phyloP scores from a whole-genome alignment of 2,113 vertebrate genomes.

The Nerophis ophidion region DNA sequence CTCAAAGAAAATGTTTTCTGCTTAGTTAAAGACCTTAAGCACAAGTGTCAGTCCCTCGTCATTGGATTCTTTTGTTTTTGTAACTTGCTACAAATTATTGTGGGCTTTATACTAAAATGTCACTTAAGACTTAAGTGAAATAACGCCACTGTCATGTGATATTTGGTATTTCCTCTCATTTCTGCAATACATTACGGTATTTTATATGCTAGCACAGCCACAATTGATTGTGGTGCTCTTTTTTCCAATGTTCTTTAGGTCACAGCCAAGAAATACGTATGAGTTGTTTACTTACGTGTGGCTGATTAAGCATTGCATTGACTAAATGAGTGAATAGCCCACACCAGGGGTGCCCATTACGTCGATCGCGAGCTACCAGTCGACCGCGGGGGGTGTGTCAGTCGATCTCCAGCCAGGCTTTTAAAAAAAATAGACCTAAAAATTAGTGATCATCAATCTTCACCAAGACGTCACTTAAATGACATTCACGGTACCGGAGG shows the following conservation, averaged over 20 bases:
- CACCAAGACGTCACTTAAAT: too few species aligned
- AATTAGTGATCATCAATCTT: too few species aligned
- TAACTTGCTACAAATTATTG: slow-evolving; percentile 11
- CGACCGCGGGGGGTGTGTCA: too few species aligned
- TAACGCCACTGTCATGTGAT: neutral
- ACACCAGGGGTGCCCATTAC: too few species aligned
- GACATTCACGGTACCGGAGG: too few species aligned
- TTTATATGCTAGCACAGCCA: neutral
- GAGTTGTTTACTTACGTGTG: slow-evolving; percentile 14
- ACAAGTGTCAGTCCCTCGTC: slow-evolving; percentile 1
- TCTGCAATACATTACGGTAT: neutral
- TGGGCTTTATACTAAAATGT: slow-evolving; percentile 10
- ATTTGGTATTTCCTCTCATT: neutral
- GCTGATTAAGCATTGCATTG: slow-evolving; percentile 44
- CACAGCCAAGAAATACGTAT: slow-evolving; percentile 20
- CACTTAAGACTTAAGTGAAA: slow-evolving; percentile 12
- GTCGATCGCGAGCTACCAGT: too few species aligned
- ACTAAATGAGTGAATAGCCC: slow-evolving; percentile 36
- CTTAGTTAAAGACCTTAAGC: slow-evolving; percentile 12
- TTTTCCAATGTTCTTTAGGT: slow-evolving; percentile 27
- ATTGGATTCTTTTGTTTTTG: neutral
- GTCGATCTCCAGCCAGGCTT: too few species aligned
- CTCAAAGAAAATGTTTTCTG: slow-evolving; percentile 10
- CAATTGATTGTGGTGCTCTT: neutral
- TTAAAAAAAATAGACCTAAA: too few species aligned